These are phyloP conservation scores for Cygnus atratus DNA, from an alignment of 2,113 vertebrate genomes.

Conservation along the genomic window DNA sequence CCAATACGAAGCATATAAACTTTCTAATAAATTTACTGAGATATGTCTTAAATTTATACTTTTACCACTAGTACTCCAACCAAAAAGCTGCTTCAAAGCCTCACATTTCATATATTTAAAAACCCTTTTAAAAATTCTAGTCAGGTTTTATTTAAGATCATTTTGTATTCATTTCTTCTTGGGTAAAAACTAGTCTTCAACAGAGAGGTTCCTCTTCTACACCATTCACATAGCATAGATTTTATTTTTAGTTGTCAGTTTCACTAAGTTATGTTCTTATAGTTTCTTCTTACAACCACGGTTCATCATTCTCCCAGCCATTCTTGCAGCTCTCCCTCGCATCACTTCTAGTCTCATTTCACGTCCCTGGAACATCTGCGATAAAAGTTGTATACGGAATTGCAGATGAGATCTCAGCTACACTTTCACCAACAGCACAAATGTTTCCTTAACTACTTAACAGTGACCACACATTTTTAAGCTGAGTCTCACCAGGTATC, in stretches of 20 bases:
- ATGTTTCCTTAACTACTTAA: background rate
- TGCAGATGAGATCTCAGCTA: background rate
- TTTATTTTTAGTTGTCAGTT: background rate
- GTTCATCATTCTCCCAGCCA: background rate
- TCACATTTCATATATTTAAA: background rate
- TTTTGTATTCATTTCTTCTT: background rate
- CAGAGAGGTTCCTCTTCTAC: background rate
- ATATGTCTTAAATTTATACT: background rate
- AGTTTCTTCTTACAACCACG: background rate
- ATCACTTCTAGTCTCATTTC: background rate
- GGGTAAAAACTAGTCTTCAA: background rate
- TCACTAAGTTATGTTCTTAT: background rate
- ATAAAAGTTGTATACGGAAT: background rate
- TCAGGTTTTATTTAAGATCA: background rate
- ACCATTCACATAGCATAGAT: background rate
- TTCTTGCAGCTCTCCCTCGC: background rate
- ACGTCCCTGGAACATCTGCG: accelerated
- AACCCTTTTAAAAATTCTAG: background rate
- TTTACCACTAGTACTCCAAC: background rate
- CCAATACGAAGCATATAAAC: background rate
- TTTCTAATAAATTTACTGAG: background rate
- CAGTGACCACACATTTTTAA: background rate
- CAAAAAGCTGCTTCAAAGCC: background rate
- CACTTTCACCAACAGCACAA: background rate
- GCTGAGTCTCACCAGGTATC: background rate